These are phyloP conservation scores for Borostomias antarcticus DNA, from an alignment of 2,797 vertebrate genomes.

Conservation along the genomic window DNA sequence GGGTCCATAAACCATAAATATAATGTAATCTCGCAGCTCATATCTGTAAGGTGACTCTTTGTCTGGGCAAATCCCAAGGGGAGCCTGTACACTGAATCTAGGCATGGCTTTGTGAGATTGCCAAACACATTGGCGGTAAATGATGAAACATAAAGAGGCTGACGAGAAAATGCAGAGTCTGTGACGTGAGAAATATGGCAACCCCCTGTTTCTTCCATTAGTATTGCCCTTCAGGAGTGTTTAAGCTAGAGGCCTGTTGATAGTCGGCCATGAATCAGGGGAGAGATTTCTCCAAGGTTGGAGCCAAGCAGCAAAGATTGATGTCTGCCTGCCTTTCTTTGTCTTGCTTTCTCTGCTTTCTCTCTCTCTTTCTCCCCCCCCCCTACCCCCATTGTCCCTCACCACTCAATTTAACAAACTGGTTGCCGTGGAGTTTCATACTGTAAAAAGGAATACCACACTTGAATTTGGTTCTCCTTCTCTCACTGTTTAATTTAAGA, in stretches of 20 bases:
- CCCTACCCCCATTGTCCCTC: no score
- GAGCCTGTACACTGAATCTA: not conserved
- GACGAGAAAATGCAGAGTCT: constrained; percentile 12
- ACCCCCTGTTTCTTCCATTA: constrained; percentile 14
- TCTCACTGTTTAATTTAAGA: constrained; percentile 29
- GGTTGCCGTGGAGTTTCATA: constrained; percentile 30
- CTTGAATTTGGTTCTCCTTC: not conserved
- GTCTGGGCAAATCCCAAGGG: constrained; percentile 3
- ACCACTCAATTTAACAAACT: constrained; percentile 27
- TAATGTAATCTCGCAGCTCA: constrained; percentile 1
- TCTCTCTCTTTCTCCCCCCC: not conserved
- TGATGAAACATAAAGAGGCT: constrained; percentile 41
- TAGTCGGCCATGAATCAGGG: constrained; percentile 41
- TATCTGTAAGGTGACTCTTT: constrained; percentile 12
- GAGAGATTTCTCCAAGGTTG: constrained; percentile 28
- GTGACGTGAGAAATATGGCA: constrained; percentile 28
- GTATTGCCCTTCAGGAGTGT: constrained; percentile 41
- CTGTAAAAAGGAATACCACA: constrained; percentile 24
- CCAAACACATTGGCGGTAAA: constrained; percentile 32
- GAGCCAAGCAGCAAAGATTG: constrained; percentile 32
- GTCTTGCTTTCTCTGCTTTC: not conserved
- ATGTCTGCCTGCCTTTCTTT: constrained; percentile 21
- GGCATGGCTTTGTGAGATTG: not conserved
- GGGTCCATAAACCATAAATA: not conserved
- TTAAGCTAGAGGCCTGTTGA: constrained; percentile 35